Base-by-base conservation (phyloP, 1,140 invertebrate species). In the Dinoponera quadriceps region DNA sequence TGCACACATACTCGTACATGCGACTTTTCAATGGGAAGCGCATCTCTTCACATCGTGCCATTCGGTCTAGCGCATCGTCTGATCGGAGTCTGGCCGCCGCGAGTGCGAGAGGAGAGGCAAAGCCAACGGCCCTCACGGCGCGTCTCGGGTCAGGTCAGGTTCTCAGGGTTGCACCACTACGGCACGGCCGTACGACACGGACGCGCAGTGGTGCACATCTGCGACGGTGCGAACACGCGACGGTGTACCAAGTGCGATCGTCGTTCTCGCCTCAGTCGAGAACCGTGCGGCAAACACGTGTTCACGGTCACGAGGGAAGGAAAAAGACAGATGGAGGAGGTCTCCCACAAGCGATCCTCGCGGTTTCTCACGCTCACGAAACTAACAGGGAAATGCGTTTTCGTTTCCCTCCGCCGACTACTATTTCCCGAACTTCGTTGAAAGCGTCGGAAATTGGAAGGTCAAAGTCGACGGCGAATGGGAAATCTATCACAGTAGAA, bases 51-150 rank as follows among this genome's bases (percentile, higher is more conserved):
- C 3, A 44, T 9, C 33, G n/a, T 71, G 22, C 73, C 63, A 22
- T 9, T 2, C 25, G 48, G 80, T 87, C 85, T 87, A 84, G 59
- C 80, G 83, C 27, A 44, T 57, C 16, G 84, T 87, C 78, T 87
- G 80, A 87, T 33, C 48, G 25, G 57, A 77, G 85, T 77, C 77
- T 82, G 75, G 49, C 49, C 9, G 38, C 59, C 27, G 11, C 48
- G 44, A 38, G 25, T n/a, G n/a, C 49, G n/a, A 75, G 33, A 2
- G 33, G 38, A 44, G 38, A 44, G 29, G 29, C 29, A 5, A 33
- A 73, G 72, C 20, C 80, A 72, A 65, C 20, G 60, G 55, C 48
- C 20, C 38, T 27, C 71, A 25, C 9, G 38, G 38, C 38, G 38
- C 38, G 38, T 44, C 38, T 9, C 38, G 38, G 73, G 44, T 65